phyloP scores from a whole-genome alignment of 2,113 vertebrate genomes.

The Lathamus discolor region DNA sequence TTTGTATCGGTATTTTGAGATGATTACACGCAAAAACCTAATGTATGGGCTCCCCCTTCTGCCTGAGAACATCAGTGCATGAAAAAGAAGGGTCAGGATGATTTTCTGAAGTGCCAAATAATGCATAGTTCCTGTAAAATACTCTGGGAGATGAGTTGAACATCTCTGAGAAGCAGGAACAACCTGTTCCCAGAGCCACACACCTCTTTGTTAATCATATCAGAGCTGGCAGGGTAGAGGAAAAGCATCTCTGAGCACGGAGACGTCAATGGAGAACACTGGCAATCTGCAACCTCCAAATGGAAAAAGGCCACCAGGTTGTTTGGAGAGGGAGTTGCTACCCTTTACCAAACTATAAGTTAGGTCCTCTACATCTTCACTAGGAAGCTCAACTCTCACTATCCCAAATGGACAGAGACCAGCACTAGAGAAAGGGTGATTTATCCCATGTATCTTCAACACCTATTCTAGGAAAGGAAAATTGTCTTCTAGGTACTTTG shows the following conservation, averaged over 20 bases:
- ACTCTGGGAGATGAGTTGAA: fast-evolving
- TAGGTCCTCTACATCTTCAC: neutral
- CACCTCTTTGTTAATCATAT: fast-evolving
- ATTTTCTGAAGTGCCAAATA: neutral
- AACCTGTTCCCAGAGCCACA: neutral
- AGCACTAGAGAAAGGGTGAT: neutral
- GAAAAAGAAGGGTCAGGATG: neutral
- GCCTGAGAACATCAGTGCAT: neutral
- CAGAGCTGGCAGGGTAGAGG: neutral
- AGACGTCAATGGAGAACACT: fast-evolving
- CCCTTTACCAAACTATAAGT: neutral
- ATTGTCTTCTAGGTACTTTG: neutral
- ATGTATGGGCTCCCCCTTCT: conserved; percentile 59
- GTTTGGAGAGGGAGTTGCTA: neutral
- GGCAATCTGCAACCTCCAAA: neutral
- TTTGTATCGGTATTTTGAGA: neutral
- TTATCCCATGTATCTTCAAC: neutral
- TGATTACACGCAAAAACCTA: neutral
- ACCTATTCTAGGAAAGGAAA: neutral
- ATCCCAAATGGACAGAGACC: fast-evolving
- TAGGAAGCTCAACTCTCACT: neutral
- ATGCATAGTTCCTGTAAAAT: neutral
- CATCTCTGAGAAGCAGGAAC: neutral
- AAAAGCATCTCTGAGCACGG: neutral
- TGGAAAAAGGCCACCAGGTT: neutral